These are phyloP conservation scores for Odontocerum albicorne DNA, from an alignment of 2,888 invertebrate genomes.

Conservation along the genomic window DNA sequence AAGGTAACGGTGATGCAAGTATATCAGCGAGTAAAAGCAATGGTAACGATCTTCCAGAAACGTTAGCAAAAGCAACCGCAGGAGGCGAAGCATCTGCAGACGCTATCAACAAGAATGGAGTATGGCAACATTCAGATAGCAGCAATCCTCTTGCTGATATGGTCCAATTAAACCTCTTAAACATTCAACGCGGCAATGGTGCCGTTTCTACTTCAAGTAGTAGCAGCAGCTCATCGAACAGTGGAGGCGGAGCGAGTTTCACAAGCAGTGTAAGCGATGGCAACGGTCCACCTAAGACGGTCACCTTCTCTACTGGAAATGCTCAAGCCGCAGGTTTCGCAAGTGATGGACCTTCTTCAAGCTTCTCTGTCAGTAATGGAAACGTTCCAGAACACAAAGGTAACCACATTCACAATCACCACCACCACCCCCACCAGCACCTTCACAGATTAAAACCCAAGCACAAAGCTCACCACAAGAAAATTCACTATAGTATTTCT, in stretches of 20 bases:
- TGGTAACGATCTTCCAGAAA: conserved; percentile 18
- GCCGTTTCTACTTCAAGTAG: conserved; percentile 1
- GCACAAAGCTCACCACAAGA: too few relatives aligned
- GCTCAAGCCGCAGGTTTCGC: conserved; percentile 14
- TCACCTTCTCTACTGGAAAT: conserved; percentile 18
- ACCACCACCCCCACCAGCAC: too few relatives aligned
- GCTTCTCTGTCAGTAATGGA: conserved; percentile 6
- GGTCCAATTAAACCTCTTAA: neutral
- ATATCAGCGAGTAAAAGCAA: conserved; percentile 20
- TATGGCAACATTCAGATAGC: conserved; percentile 4
- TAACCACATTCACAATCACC: too few relatives aligned
- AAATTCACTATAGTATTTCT: too few relatives aligned
- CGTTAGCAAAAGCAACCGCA: conserved; percentile 15
- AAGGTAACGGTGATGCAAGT: conserved; percentile 8
- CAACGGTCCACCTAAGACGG: conserved; percentile 17
- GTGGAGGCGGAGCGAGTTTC: conserved; percentile 8
- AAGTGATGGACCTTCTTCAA: conserved; percentile 1
- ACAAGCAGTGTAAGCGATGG: conserved; percentile 20
- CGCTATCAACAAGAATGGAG: conserved; percentile 20
- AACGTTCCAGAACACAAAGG: neutral
- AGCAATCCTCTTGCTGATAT: neutral
- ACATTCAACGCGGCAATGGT: neutral
- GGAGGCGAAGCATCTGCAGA: conserved; percentile 16
- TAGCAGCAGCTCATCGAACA: conserved; percentile 9
- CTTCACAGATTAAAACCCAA: too few relatives aligned